Base-by-base conservation (phyloP, 2,113 vertebrate genomes). In the Tachuris rubrigastra region DNA sequence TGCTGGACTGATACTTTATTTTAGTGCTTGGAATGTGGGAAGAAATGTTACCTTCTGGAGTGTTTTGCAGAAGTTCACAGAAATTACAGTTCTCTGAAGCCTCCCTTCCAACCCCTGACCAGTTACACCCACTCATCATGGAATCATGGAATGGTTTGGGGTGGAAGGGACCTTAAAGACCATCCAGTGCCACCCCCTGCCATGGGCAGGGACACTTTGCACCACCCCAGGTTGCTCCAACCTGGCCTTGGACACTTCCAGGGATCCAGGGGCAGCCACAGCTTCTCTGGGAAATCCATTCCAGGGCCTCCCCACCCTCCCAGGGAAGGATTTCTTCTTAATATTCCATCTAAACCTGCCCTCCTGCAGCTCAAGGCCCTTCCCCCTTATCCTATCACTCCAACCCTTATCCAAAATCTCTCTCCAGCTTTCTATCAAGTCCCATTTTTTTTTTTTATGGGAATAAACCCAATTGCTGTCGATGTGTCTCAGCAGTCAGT, bases 201-300 rank as follows among this genome's bases (percentile, higher is more conserved):
- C 33, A 14, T 7, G 23, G 21, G 6, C 15, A 46, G 39, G 39
- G 33, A 67, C 35, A 63, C 0, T 5, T 76, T 0, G 46, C 71
- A 27, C 20, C 0, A 0, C 5, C 41, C 78, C 78, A 62, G 39
- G 39, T 0, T 55, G 30, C 0, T 27, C 62, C 78, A 82, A 0
- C 30, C 55, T 9, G n/a, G 21, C 25, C 63, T 55, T 18, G 71
- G 78, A 0, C 41, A 35, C 4, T 53, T 0, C 62, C 63, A 62
- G n/a, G 37, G 55, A 55, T 69, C 31, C 58, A 42, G 30, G 30
- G 14, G 9, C 30, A 31, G 17, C 11, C 24, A 27, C 78, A 62
- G 7, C 8, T 30, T 0, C 24, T 12, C 24, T 75, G 46, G 39
- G 31, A 3, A 67, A 2, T 2, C 72, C 1, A 8, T 24, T 0